Evolutionary conservation across 2,888 invertebrate genomes (phyloP).

Genomic region (Acanthosepion pharaonis): DNA sequence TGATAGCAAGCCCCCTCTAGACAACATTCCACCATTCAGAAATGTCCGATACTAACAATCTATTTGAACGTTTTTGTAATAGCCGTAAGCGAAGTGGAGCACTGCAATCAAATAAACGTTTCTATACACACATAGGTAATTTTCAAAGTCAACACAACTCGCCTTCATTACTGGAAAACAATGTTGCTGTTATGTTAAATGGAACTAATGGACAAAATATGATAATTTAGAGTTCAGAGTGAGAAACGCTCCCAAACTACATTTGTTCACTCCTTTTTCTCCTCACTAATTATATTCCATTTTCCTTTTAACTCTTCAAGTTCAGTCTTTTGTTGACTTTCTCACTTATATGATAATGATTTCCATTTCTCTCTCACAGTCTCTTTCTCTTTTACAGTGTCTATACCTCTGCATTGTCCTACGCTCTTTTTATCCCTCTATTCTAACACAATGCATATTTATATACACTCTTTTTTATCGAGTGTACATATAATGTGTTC

Average conservation of each 20-base stretch:
- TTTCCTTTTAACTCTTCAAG: not conserved
- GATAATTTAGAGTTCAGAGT: not conserved
- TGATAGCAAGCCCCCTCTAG: not conserved
- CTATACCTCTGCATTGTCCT: too few species aligned
- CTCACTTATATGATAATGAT: too few species aligned
- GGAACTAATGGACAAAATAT: not conserved
- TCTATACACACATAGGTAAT: not conserved
- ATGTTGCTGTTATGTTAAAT: slow-evolving; percentile 21
- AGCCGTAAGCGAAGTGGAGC: slow-evolving; percentile 9
- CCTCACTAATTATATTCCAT: not conserved
- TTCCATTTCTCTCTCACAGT: too few species aligned
- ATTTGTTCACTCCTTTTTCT: not conserved
- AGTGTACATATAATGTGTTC: too few species aligned
- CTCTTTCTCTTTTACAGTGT: too few species aligned
- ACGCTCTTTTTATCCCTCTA: too few species aligned
- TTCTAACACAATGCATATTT: too few species aligned
- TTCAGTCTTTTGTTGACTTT: too few species aligned
- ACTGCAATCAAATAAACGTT: not conserved
- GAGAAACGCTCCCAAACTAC: not conserved
- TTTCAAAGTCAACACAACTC: not conserved
- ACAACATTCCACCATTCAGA: not conserved
- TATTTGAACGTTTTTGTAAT: not conserved
- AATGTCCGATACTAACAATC: not conserved
- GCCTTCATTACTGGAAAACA: not conserved
- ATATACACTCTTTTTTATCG: too few species aligned